A percentile compares a stretch with the other conserved stretches of the same genome.
Conservation (phyloP, 2,888 invertebrate genomes). For the Scrobipalpa atriplicella region DNA sequence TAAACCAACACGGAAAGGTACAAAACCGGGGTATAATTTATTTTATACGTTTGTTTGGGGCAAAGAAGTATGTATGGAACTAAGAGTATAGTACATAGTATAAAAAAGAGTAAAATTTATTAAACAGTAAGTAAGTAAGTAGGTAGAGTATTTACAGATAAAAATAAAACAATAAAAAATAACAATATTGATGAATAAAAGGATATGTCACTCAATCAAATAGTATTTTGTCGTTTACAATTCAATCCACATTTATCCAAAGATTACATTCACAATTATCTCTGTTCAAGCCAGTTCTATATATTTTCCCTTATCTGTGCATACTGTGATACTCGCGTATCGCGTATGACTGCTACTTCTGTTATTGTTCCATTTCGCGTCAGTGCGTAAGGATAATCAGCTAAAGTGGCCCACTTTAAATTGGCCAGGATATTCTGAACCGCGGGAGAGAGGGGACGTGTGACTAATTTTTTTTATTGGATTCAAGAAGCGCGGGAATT, state of each 20-base stretch:
- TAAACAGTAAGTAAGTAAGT: no score
- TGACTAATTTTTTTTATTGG: constrained; percentile 35
- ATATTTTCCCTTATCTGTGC: constrained; percentile 4
- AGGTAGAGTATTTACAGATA: no score
- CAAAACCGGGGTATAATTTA: no score
- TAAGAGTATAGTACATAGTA: no score
- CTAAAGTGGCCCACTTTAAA: constrained; percentile 54
- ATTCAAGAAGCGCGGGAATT: constrained; percentile 42
- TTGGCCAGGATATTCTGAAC: constrained; percentile 57
- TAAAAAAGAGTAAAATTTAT: no score
- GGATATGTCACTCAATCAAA: no score
- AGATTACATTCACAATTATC: neutral
- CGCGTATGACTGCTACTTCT: constrained; percentile 12
- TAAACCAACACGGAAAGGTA: neutral
- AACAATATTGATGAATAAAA: neutral
- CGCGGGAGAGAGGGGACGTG: constrained; percentile 38
- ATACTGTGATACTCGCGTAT: neutral
- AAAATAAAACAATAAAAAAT: no score
- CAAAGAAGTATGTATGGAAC: no score
- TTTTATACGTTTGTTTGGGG: no score
- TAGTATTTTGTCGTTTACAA: no score
- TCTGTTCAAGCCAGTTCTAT: neutral
- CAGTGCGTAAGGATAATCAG: constrained; percentile 22
- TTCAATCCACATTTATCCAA: neutral
- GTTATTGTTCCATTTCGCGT: neutral